Evolutionary conservation across 2,888 invertebrate species (phyloP), one percentile per base, ranked within the genome.

Genomic region (Tridacna gigas): DNA sequence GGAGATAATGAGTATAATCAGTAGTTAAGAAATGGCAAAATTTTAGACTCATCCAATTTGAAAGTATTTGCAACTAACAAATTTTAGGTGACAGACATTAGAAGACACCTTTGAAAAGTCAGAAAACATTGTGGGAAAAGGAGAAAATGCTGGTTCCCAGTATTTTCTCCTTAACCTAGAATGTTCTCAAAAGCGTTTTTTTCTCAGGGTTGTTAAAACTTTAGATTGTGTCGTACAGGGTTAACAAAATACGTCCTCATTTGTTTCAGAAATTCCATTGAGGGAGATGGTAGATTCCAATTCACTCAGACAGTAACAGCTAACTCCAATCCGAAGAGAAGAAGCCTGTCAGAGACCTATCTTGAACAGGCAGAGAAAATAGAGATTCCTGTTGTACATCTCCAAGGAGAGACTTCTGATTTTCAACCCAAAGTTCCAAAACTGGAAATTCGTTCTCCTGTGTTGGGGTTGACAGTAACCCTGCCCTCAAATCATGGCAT

Each of bases 391-490:
- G 83, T 86, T 26, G 80, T 89, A 28, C 88, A 88, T 83, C 80
- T 83, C 7, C 20, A 82, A 13, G 45, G 71, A 11, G 82, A 82
- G 48, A 26, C 81, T 15, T 79, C 74, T 18, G 81, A 86, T 20
- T 84, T 89, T 11, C 87, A 89, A 20, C 90, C 93, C 15, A 93
- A 93, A 86, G 91, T 93, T 73, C 91, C 91, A 20, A 91, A 91
- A 79, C 87, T 92, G 11, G 93, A 93, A 79, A 91, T 92, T 13
- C 90, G 91, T 28, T 91, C 93, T 0, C 91, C 92, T 0, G 84
- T 87, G 22, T 82, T 91, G 20, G 89, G 89, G n/a, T 74, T 88
- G 18, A 77, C 80, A 0, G 81, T 89, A 37, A 86, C 89, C 11
- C 73, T 88, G 9, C 78, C 88, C 28, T 79, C 84, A 56, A 60